Evolutionary conservation across 2,888 invertebrate genomes (phyloP), one percentile per base, ranked within the genome.

Genomic region (Morpho helenor): DNA sequence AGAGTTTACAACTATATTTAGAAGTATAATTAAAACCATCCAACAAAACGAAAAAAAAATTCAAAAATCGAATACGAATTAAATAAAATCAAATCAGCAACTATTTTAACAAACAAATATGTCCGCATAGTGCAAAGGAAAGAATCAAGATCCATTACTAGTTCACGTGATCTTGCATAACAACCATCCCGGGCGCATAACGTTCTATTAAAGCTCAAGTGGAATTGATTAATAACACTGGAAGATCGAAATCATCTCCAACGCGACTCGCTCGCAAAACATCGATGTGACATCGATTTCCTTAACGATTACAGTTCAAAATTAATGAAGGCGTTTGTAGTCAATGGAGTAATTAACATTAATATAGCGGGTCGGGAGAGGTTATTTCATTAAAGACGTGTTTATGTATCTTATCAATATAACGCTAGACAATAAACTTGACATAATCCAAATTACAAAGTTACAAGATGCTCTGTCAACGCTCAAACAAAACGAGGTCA

Each of bases 401-500:
- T 52, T 46, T 47, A 22, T 53, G 22, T 41, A 44, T 31, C 22
- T 47, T 46, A 47, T 46, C 53, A 31, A 31, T 45, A 7, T 10
- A 31, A 50, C 41, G 8, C 39, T 43, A 58, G 49, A 53, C 50
- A 54, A 31, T 54, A 23, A 45, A 40, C 46, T 52, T 49, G 45
- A 52, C 51, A 48, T 49, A 47, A 52, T 49, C 55, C 53, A 61
- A 63, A 58, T 59, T 56, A 46, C 54, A 52, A 51, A 54, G 59
- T 62, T 50, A 54, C 39, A 16, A 46, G 51, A 41, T 46, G 53
- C 48, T 54, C 10, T 2, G 7, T 45, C 23, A 23, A 23, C 22
- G 49, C 45, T 49, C 56, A 55, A 57, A 40, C 45, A 66, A 68
- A 83, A 80, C 75, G 77, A 83, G 84, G 82, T 79, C 82, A 81